phyloP scores from a whole-genome alignment of 2,888 invertebrate genomes.

The Cephus sareptanus region DNA sequence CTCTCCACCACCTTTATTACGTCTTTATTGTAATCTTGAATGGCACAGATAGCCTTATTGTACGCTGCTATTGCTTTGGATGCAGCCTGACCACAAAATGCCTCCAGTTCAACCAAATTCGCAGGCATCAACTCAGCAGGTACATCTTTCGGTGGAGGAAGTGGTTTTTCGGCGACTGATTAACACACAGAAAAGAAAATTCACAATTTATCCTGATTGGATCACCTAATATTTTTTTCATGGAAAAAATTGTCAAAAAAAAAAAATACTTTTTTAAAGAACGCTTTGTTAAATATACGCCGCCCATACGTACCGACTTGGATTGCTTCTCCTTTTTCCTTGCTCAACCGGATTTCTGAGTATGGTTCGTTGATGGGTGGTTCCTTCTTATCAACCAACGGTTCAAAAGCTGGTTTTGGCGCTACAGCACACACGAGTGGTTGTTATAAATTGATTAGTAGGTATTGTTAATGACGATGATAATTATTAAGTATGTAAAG shows the following conservation, averaged over 20 bases:
- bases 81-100: conserved; percentile 69
- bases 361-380: conserved; percentile 53
- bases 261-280: conserved; percentile 28
- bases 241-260: conserved; percentile 41
- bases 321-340: conserved; percentile 56
- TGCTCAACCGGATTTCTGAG: conserved; percentile 67
- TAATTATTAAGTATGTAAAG: not conserved
- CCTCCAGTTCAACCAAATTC: conserved; percentile 70
- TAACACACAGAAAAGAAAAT: conserved; percentile 18
- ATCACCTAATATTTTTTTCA: conserved; percentile 42
- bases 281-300: not conserved
- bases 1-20: conserved; percentile 52
- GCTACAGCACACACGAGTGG: conserved; percentile 41
- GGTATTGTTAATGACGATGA: not conserved
- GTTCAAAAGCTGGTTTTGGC: conserved; percentile 59
- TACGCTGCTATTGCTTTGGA: conserved; percentile 77
- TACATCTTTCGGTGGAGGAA: conserved; percentile 33
- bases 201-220: conserved; percentile 14
- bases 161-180: conserved; percentile 53
- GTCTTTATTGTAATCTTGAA: conserved; percentile 69
- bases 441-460: not conserved
- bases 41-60: conserved; percentile 72
- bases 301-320: conserved; percentile 58
- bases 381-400: conserved; percentile 50
- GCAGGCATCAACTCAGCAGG: conserved; percentile 52